phyloP scores from a whole-genome alignment of 30 jellyfish, hydroid and myxozoan genomes.

The Pelagia noctiluca region DNA sequence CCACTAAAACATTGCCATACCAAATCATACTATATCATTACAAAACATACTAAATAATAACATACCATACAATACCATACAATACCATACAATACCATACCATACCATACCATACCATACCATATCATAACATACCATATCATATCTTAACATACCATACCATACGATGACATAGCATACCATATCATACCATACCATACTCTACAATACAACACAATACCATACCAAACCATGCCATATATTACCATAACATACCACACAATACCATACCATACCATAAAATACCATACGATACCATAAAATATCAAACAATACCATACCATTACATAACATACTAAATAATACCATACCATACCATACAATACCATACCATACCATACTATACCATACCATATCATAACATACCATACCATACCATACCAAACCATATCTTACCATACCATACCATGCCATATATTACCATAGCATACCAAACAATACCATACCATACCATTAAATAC shows the following conservation, averaged over 20 bases:
- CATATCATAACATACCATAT: slow-evolving; percentile 20
- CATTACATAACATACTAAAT: not conserved
- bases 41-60: slow-evolving; percentile 10
- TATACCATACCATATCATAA: too few species aligned
- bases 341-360: slow-evolving; percentile 19
- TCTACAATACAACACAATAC: slow-evolving; percentile 16
- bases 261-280: slow-evolving; percentile 26
- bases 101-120: slow-evolving; percentile 39
- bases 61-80: slow-evolving; percentile 35
- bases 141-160: not conserved
- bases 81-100: slow-evolving; percentile 26
- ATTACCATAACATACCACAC: slow-evolving; percentile 24
- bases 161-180: slow-evolving; percentile 26
- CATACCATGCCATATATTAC: slow-evolving; percentile 23
- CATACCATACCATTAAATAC: slow-evolving; percentile 22
- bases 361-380: slow-evolving; percentile 24
- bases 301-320: slow-evolving; percentile 21
- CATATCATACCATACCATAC: slow-evolving; percentile 40
- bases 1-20: too few species aligned
- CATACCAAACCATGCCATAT: slow-evolving; percentile 34
- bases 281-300: slow-evolving; percentile 13
- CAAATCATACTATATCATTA: too few species aligned
- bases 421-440: slow-evolving; percentile 27
- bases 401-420: slow-evolving; percentile 37
- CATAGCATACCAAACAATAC: slow-evolving; percentile 16